phyloP scores from a whole-genome alignment of 92 coral and sea anemone species.

The Phymanthus crucifer region DNA sequence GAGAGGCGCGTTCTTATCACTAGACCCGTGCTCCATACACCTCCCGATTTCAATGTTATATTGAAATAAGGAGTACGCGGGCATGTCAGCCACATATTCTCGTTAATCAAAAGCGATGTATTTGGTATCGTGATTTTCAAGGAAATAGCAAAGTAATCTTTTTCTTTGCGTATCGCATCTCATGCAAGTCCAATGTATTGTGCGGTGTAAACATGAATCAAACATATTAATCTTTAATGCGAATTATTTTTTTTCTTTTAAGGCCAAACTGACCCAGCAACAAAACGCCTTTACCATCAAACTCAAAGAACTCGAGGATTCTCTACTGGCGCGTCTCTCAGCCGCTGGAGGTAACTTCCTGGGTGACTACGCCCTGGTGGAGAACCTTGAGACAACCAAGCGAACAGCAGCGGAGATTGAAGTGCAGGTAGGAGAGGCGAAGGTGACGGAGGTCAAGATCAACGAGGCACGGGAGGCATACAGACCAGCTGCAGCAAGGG shows the following conservation, averaged over 20 bases:
- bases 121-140: too few species aligned
- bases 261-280: constrained; percentile 96
- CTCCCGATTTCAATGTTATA: too few species aligned
- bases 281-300: constrained; percentile 95
- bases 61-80: too few species aligned
- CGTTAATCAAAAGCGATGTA: too few species aligned
- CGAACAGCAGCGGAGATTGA: constrained; percentile 99
- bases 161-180: too few species aligned
- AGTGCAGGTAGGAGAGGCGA: constrained; percentile 93
- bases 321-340: constrained; percentile 90
- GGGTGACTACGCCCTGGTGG: constrained; percentile 97
- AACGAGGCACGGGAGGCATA: constrained; percentile 99
- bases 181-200: too few species aligned
- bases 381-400: constrained; percentile 95
- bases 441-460: constrained; percentile 87
- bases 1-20: too few species aligned
- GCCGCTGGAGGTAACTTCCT: constrained; percentile 99
- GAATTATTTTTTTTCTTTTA: not conserved
- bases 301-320: constrained; percentile 92
- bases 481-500: constrained; percentile 96
- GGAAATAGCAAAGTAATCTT: too few species aligned
- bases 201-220: too few species aligned
- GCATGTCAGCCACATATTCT: too few species aligned
- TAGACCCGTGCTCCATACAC: too few species aligned
- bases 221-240: not conserved